Evolutionary conservation across 2,888 invertebrate genomes (phyloP), one percentile per base, ranked within the genome.

Genomic region (Octodonta nipae): DNA sequence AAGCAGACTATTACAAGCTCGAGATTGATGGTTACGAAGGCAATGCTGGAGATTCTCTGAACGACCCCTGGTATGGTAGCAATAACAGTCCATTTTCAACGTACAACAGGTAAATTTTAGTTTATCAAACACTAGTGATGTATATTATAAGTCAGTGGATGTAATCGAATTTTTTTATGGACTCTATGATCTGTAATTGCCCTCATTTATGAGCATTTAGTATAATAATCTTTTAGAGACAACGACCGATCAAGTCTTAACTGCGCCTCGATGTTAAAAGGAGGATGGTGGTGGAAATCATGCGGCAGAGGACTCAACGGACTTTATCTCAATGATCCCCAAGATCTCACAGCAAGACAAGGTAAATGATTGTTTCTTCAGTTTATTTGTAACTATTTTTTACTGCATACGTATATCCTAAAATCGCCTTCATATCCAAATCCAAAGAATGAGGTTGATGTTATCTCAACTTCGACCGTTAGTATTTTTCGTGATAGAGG

Each of bases 261-360:
- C 60, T 88, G 88, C 55, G 88, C 88, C 13, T 87, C 87, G 10
- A 88, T 88, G 88, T 67, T 89, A 44, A 88, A 88, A 63, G 88
- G 88, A 30, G 88, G 88, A 4, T 89, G 88, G 88, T 89, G 88
- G 88, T 88, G 88, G 88, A 86, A 88, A 55, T 87, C 86, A 0
- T 89, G 88, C 54, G 88, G 88, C 13, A 71, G 88, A 50, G 88
- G 88, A 5, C 71, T 89, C 14, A 89, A 89, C 55, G 88, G 88
- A 8, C 71, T 88, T 16, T 88, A 89, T 55, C 66, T 88, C 27
- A 86, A 87, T 50, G 86, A 88, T 61, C 86, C 86, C 1, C 86
- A 87, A 61, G 87, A 88, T 63, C 69, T 86, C 39, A 87, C 86
- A 28, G 87, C 87, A 36, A 71, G 87, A 56, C 87, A 88, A 77